Base-by-base conservation (phyloP, 1,140 invertebrate species). In the Zaprionus gabonicus region DNA sequence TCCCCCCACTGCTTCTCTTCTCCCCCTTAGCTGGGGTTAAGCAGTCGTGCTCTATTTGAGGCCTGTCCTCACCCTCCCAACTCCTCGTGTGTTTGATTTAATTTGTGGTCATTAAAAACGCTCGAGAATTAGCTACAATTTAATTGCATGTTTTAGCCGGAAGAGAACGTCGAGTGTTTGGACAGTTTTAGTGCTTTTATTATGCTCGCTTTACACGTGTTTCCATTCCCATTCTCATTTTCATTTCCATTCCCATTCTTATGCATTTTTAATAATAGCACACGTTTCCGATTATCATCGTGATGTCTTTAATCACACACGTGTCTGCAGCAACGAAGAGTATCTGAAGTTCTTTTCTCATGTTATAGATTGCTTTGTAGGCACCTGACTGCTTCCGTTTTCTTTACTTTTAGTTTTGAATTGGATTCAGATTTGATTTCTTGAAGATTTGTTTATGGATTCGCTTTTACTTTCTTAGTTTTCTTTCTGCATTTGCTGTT, bases 141-240 rank as follows among this genome's bases (percentile, higher is more conserved):
- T 51, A 51, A 51, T 20, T 23, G 46, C 46, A 7, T 51, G 46
- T 51, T 27, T 27, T 27, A 28, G 53, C 53, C 27, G 53, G 51
- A 36, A 64, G 31, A 65, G 36, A 25, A 41, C 49, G 23, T 34
- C 15, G 51, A 56, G 25, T 56, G 34, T 65, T 56, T 65, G 10
- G 63, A 65, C 51, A 27, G 38, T 65, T 65, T 65, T 56, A 65
- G 55, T 56, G 34, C 17, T 57, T 66, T 66, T 66, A 66, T 66
- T 7, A 34, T 34, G 31, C 49, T 27, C 17, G 20, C 3, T 20
- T 31, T 28, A 41, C 51, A 66, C 31, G 20, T 64, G 62, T 65
- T 65, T 56, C n/a, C 41, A 46, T 46, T 46, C 23, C 46, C 9
- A 23, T 15, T 31, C 31, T 63, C 25, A 31, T 46, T 46, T 44